phyloP scores from a whole-genome alignment of 2,797 vertebrate species.

The Lepus oiostolus region DNA sequence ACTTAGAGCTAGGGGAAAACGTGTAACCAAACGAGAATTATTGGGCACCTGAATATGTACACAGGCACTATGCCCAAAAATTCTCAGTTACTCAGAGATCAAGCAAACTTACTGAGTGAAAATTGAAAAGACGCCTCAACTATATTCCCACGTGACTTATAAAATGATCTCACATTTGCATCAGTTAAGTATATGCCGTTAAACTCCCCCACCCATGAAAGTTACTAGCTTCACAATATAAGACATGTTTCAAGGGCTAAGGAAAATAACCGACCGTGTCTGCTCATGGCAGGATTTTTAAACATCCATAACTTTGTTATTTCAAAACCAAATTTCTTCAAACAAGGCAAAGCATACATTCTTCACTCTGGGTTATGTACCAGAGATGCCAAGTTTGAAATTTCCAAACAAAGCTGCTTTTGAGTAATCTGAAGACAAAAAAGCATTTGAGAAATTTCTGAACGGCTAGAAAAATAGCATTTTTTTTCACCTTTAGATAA shows the following conservation, averaged over 20 bases:
- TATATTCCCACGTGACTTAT: not conserved
- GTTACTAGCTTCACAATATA: slow-evolving; percentile 76
- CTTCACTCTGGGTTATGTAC: slow-evolving; percentile 77
- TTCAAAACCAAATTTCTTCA: slow-evolving; percentile 86
- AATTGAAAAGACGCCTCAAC: slow-evolving; percentile 9
- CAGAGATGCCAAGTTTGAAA: slow-evolving; percentile 79
- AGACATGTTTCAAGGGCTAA: slow-evolving; percentile 85
- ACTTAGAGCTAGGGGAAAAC: not conserved
- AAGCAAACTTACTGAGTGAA: slow-evolving; percentile 19
- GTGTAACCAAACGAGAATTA: not conserved
- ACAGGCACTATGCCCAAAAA: not conserved
- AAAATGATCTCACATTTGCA: slow-evolving; percentile 63
- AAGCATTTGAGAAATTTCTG: slow-evolving; percentile 79
- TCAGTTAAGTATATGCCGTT: not conserved
- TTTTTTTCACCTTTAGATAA: slow-evolving; percentile 78
- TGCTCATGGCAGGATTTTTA: slow-evolving; percentile 81
- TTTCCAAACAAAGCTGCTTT: slow-evolving; percentile 80
- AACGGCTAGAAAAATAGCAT: slow-evolving; percentile 47
- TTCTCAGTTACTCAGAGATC: slow-evolving; percentile 8
- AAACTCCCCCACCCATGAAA: slow-evolving; percentile 37
- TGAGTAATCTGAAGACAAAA: slow-evolving; percentile 74
- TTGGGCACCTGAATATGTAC: not conserved
- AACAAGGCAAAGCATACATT: slow-evolving; percentile 82
- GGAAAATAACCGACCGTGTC: slow-evolving; percentile 82
- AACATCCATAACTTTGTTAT: slow-evolving; percentile 84